phyloP scores from a whole-genome alignment of 2,888 invertebrate genomes.

The Tinea semifulvella region DNA sequence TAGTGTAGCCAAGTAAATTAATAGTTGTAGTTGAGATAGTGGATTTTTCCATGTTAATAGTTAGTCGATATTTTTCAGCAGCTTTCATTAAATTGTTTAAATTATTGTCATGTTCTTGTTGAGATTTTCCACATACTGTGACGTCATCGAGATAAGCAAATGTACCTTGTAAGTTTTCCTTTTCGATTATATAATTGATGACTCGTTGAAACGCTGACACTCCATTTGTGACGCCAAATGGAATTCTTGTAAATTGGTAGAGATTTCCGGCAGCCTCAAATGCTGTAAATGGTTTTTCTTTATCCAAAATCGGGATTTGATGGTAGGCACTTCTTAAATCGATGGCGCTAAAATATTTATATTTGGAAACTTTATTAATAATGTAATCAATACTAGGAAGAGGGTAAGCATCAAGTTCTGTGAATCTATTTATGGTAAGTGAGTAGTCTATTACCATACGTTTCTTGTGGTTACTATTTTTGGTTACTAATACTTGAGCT shows the following conservation, averaged over 20 bases:
- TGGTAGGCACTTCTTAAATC: not conserved
- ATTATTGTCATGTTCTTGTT: not conserved
- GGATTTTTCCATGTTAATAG: not conserved
- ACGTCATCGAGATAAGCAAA: not conserved
- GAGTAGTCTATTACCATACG: slow-evolving; percentile 5
- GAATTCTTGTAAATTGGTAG: slow-evolving; percentile 10
- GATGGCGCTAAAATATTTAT: not conserved
- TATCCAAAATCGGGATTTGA: slow-evolving; percentile 1
- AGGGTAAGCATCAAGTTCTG: slow-evolving; percentile 8
- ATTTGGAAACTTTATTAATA: not conserved
- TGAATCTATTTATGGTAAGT: slow-evolving; percentile 1
- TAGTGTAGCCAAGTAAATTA: not conserved
- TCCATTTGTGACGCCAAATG: slow-evolving; percentile 11
- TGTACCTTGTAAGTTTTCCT: not conserved
- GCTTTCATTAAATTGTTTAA: not conserved
- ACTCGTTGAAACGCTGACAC: slow-evolving; percentile 6
- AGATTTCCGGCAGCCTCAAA: not conserved
- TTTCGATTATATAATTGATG: not conserved
- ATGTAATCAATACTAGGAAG: slow-evolving; percentile 1
- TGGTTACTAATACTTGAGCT: not conserved
- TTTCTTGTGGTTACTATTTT: not conserved
- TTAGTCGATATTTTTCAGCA: not conserved
- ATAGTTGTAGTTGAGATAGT: not conserved
- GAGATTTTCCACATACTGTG: not conserved
- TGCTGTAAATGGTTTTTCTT: not conserved